Evolutionary conservation across 92 coral and sea anemone species (phyloP), one percentile per base, ranked within the genome.

Genomic region (Plumapathes pennacea): DNA sequence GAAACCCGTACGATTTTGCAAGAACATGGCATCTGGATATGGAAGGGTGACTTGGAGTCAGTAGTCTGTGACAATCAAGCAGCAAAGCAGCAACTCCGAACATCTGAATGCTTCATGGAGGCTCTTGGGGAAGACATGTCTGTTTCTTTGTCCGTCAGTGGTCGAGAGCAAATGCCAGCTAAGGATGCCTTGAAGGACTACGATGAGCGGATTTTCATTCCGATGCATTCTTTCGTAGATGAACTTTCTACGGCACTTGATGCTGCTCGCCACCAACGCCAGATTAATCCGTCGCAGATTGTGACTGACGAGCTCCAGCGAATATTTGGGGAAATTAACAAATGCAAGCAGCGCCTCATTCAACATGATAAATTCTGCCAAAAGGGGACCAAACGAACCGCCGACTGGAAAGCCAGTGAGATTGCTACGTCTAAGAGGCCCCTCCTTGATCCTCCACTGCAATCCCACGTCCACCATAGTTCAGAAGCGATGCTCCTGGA

Each of bases 211-310:
- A 11, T 56, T 19, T 1, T 4, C 4, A 13, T 5, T 32, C 63
- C 63, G n/a, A 4, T 56, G 27, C 24, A 36, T 17, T 13, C 8
- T 6, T 36, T 36, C 26, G 2, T 11, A n/a, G n/a, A 0, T 36
- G 32, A 37, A 21, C 28, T 37, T 8, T 56, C 18, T 5, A 33
- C 63, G 4, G 4, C n/a, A 17, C 63, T 32, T 18, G 63, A 56
- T 2, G 32, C 32, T 25, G 17, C 5, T 22, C 4, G 5, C n/a
- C 29, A 33, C 1, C 24, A 18, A 7, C 15, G 27, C 41, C 17
- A 23, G 1, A 10, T 17, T 9, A 27, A 30, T n/a, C 3, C 23
- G 10, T 5, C 38, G 5, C 11, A 2, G 8, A 20, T 46, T 29
- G 45, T 20, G 10, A 56, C 63, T 10, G 32, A 10, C 6, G 4